These are phyloP conservation scores for Heliocidaris erythrogramma DNA, from an alignment of 35 echinoderm and acorn worm species.

Conservation along the genomic window DNA sequence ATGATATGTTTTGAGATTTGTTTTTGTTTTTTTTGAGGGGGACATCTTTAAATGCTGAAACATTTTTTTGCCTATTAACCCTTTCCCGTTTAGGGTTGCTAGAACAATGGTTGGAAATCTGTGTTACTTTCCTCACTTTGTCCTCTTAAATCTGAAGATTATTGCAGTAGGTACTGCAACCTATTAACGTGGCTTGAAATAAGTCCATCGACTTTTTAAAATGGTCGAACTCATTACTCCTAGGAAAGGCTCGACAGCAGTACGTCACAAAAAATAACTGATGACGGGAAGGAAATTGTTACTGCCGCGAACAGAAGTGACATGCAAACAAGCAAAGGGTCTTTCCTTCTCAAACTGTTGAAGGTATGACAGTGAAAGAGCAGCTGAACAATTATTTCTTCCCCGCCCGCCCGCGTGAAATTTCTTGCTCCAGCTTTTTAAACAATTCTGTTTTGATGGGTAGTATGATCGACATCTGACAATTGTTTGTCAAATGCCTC, in stretches of 20 bases:
- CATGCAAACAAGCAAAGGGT: constrained; percentile 13
- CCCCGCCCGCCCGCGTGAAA: constrained; percentile 15
- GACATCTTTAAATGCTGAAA: too few relatives aligned
- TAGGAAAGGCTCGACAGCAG: not conserved
- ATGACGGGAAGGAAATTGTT: constrained; percentile 19
- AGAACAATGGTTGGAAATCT: too few relatives aligned
- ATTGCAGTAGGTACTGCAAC: not conserved
- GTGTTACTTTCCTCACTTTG: too few relatives aligned
- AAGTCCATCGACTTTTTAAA: not conserved
- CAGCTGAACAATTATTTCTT: constrained; percentile 42
- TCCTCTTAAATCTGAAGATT: too few relatives aligned
- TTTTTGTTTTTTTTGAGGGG: too few relatives aligned
- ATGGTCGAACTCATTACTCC: not conserved
- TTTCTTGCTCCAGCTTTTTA: constrained; percentile 36
- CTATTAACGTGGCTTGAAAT: not conserved
- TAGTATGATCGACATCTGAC: not conserved
- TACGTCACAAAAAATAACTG: not conserved
- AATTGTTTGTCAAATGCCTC: constrained; percentile 17
- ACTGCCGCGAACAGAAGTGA: constrained; percentile 16
- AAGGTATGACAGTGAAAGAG: constrained; percentile 31
- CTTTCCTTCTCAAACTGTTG: not conserved
- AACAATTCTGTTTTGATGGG: constrained; percentile 34
- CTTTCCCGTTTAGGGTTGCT: too few relatives aligned
- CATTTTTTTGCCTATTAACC: too few relatives aligned
- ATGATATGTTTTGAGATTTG: too few relatives aligned